These are phyloP conservation scores for Halictus ligatus DNA, from an alignment of 2,888 invertebrate genomes.

Conservation along the genomic window DNA sequence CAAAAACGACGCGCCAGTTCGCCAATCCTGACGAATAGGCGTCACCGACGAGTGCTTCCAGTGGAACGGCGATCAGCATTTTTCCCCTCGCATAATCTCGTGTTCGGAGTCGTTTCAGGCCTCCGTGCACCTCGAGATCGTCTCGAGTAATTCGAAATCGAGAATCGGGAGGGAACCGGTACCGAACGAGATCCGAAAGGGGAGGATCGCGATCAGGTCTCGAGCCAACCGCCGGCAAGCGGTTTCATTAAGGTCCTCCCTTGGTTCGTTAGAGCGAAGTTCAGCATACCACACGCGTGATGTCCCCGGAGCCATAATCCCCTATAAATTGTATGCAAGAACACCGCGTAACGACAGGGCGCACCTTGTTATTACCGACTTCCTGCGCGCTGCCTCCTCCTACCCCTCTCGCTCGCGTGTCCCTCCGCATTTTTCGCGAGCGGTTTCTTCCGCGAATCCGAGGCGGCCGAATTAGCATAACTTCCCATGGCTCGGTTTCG, in stretches of 20 bases:
- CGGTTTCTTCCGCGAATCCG: slow-evolving; percentile 44
- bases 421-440: slow-evolving; percentile 54
- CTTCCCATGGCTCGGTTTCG: slow-evolving; percentile 69
- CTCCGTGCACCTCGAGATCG: not conserved
- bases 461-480: slow-evolving; percentile 72
- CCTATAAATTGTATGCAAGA: slow-evolving; percentile 73
- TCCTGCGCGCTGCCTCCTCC: slow-evolving; percentile 9
- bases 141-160: slow-evolving; percentile 4
- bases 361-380: slow-evolving; percentile 68
- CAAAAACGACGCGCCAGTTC: not conserved
- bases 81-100: not conserved
- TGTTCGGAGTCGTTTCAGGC: not conserved
- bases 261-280: slow-evolving; percentile 44
- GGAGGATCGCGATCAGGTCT: slow-evolving; percentile 26
- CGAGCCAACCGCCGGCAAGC: slow-evolving; percentile 12
- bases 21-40: not conserved
- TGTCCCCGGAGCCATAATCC: slow-evolving; percentile 68
- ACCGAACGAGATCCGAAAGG: slow-evolving; percentile 32
- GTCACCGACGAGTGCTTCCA: no score
- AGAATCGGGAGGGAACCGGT: slow-evolving; percentile 19
- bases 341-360: slow-evolving; percentile 61
- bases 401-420: slow-evolving; percentile 9
- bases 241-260: slow-evolving; percentile 53
- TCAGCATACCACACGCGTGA: slow-evolving; percentile 45
- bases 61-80: not conserved